Percentiles rank a stretch among this genome's conserved stretches.
These are phyloP conservation scores for Eospalax fontanierii DNA, from an alignment of 2,797 vertebrate genomes.

Conservation along the genomic window DNA sequence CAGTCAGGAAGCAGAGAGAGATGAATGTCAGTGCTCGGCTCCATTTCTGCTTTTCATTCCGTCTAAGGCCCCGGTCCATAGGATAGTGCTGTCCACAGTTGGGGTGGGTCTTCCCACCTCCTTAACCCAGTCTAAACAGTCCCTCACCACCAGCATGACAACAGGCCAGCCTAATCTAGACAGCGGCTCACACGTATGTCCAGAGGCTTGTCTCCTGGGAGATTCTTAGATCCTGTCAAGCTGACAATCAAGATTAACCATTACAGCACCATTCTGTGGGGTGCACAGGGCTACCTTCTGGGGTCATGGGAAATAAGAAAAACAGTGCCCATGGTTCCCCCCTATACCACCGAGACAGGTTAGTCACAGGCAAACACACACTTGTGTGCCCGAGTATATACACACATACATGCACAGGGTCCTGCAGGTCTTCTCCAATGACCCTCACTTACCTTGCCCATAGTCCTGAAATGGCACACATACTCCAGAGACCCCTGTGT, in stretches of 20 bases:
- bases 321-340: neutral
- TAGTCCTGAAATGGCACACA: neutral
- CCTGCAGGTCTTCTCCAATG: neutral
- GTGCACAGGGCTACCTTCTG: neutral
- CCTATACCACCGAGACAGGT: neutral
- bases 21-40: neutral
- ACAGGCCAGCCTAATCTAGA: neutral
- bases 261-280: neutral
- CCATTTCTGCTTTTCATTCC: neutral
- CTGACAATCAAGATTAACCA: neutral
- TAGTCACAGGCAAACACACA: neutral
- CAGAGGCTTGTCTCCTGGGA: neutral
- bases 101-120: neutral
- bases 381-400: neutral
- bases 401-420: accelerated
- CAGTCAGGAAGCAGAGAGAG: neutral
- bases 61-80: neutral
- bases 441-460: neutral
- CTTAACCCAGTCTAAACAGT: neutral
- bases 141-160: neutral
- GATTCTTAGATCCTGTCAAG: neutral
- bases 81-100: neutral
- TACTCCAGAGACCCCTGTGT: neutral
- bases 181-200: too few relatives aligned
- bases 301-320: neutral